Evolutionary conservation across 2,797 vertebrate genomes (phyloP).

Genomic region (Thripadectes ignobilis): DNA sequence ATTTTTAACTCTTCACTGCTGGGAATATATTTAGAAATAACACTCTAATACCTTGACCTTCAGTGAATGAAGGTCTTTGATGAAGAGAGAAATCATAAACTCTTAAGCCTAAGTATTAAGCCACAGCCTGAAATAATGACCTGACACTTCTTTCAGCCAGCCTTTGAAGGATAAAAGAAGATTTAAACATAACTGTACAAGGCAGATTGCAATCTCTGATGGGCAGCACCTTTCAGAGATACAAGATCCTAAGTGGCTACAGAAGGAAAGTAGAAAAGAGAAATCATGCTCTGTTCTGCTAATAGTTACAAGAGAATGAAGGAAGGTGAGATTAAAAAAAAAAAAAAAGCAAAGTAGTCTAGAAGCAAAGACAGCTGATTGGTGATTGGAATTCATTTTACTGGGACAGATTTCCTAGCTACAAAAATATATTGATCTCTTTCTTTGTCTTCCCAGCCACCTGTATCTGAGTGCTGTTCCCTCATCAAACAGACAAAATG

Average conservation of each 20-base stretch:
- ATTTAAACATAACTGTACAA: slow-evolving; percentile 22
- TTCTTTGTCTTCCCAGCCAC: not conserved
- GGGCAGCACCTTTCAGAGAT: not conserved
- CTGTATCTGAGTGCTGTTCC: not conserved
- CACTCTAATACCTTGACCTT: slow-evolving; percentile 66
- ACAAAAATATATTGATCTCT: not conserved
- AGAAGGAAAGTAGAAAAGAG: not conserved
- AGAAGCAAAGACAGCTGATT: not conserved
- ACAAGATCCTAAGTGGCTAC: not conserved
- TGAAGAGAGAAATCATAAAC: not conserved
- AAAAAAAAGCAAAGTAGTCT: not conserved
- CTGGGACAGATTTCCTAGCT: not conserved
- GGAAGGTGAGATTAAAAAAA: not conserved
- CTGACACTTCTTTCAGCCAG: slow-evolving; percentile 41
- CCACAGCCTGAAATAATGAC: slow-evolving; percentile 53
- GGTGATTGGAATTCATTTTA: not conserved
- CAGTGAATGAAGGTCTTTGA: slow-evolving; percentile 30
- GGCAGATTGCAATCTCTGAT: slow-evolving; percentile 17
- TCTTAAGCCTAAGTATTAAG: slow-evolving; percentile 9
- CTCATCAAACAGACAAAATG: not conserved
- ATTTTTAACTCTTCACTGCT: slow-evolving; percentile 65
- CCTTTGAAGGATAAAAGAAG: slow-evolving; percentile 46
- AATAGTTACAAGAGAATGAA: not conserved
- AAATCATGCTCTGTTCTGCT: not conserved
- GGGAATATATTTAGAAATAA: slow-evolving; percentile 69